phyloP scores from a whole-genome alignment of 2,113 vertebrate genomes.

The Neotragus pygmaeus region DNA sequence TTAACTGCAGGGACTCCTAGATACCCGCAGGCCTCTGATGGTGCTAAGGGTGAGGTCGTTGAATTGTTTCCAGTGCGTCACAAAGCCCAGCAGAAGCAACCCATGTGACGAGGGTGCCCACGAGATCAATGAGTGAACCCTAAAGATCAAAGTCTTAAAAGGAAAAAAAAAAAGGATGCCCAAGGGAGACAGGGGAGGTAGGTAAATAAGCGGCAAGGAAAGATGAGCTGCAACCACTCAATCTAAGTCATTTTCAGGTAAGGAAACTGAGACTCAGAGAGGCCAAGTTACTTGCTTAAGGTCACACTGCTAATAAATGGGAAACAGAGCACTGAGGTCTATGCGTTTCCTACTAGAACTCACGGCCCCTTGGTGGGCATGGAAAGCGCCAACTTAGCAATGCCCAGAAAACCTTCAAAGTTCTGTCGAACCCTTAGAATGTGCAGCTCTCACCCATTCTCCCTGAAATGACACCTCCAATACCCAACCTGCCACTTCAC shows the following conservation, averaged over 20 bases:
- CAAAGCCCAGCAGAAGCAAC: background rate
- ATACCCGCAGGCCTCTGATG: background rate
- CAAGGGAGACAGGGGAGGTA: background rate
- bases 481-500: background rate
- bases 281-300: background rate
- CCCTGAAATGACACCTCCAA: background rate
- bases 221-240: background rate
- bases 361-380: background rate
- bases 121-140: background rate
- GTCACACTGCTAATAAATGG: background rate
- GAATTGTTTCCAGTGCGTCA: background rate
- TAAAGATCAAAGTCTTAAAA: background rate
- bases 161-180: background rate
- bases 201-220: background rate
- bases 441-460: background rate
- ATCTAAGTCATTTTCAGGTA: background rate
- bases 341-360: background rate
- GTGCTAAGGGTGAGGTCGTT: background rate
- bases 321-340: background rate
- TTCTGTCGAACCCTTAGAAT: background rate
- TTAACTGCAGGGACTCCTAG: background rate
- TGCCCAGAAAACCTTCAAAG: background rate
- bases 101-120: background rate
- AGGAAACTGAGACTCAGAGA: background rate
- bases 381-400: background rate